Conservation (phyloP, 2,888 invertebrate genomes). For the Orthosia gothica region DNA sequence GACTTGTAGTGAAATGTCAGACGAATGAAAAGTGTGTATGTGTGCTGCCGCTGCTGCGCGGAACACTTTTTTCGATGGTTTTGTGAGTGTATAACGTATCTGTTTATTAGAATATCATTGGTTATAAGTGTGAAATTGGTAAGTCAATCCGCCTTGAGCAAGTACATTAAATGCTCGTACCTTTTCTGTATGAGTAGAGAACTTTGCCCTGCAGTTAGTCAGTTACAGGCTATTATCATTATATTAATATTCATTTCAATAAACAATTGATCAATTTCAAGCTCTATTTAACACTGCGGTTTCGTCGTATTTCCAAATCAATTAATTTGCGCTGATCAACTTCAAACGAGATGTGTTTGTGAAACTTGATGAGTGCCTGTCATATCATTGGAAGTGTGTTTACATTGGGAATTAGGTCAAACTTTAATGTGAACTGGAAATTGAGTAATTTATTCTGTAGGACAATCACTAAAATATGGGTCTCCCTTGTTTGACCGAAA, state of each 20-base stretch:
- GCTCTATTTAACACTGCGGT: conserved; percentile 14
- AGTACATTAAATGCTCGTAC: too few relatives aligned
- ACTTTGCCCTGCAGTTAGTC: background rate
- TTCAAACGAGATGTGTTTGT: conserved; percentile 12
- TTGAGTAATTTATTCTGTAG: background rate
- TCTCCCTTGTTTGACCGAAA: too few relatives aligned
- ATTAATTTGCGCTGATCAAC: conserved; percentile 19
- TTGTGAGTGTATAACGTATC: too few relatives aligned
- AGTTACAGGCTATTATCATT: background rate
- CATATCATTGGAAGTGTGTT: background rate
- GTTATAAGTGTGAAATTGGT: too few relatives aligned
- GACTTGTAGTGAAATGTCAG: too few relatives aligned
- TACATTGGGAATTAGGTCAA: background rate
- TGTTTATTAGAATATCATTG: too few relatives aligned
- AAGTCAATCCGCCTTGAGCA: too few relatives aligned
- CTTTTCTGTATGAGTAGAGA: background rate
- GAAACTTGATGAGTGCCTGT: background rate
- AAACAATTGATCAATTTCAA: conserved; percentile 19
- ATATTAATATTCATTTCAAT: conserved; percentile 2
- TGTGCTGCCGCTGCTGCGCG: too few relatives aligned
- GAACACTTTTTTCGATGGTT: too few relatives aligned
- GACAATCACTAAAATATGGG: too few relatives aligned
- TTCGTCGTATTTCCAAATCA: conserved; percentile 5
- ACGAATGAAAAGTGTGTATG: too few relatives aligned
- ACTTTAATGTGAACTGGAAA: background rate